Evolutionary conservation across 2,113 vertebrate species (phyloP).

Genomic region (Stegostoma tigrinum): DNA sequence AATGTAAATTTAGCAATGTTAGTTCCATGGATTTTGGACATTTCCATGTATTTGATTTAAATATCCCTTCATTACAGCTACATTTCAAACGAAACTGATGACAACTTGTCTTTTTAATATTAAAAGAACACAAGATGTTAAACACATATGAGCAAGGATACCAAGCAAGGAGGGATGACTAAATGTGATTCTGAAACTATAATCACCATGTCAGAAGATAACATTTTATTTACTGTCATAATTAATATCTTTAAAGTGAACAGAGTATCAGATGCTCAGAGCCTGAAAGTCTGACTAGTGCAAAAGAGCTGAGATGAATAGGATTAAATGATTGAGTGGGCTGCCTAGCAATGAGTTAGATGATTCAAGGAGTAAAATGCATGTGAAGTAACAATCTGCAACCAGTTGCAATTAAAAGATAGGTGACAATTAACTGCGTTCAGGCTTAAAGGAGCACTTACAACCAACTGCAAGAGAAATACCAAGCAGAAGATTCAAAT

Average conservation of each 20-base stretch:
- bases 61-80: not conserved
- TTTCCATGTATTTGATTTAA: not conserved
- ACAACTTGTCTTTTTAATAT: not conserved
- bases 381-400: not conserved
- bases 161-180: not conserved
- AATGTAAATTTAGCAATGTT: not conserved
- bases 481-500: not conserved
- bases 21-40: not conserved
- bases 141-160: not conserved
- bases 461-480: not conserved
- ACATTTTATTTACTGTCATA: not conserved
- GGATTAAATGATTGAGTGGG: not conserved
- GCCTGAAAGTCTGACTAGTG: not conserved
- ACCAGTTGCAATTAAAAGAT: not conserved
- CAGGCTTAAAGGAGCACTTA: not conserved
- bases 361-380: not conserved
- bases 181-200: not conserved
- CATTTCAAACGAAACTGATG: too few species aligned
- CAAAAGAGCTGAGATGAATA: not conserved
- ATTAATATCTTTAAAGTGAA: not conserved
- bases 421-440: not conserved
- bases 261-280: not conserved
- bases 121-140: not conserved
- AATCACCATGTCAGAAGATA: not conserved
- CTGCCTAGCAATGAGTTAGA: not conserved